Base-by-base conservation (phyloP, 2,797 vertebrate species). In the Danio jaintianensis region DNA sequence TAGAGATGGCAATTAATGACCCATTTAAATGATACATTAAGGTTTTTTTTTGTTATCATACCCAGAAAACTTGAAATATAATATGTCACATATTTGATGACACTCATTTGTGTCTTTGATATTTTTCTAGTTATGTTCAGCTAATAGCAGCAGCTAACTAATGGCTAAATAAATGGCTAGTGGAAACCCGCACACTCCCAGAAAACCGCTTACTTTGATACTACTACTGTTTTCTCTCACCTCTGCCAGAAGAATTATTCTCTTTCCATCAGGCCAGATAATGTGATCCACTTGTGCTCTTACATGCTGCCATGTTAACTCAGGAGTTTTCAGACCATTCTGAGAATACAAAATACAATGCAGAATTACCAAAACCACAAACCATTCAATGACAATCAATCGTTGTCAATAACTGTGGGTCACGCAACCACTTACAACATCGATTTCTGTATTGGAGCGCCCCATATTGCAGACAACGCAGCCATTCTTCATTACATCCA, bases 401-500 rank as follows among this genome's bases (percentile, higher is more conserved):
- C 3, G 7, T 40, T 15, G 4, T 43, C 10, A 7, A 7, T 42
- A 29, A 43, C 43, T 0, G 10, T 50, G 5, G 0, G 3, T 45
- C 12, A 50, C 29, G 4, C 6, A 10, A 13, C 12, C n/a, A 70
- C 85, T 80, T 84, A 94, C 92, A 89, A 93, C 75, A 2, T 98
- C 96, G 45, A 98, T 98, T 90, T 98, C 97, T 0, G 95, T 97
- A 90, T 95, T 97, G 87, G 96, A 98, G 91, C 98, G 96, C 0
- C 97, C 97, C 97, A 99, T 98, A 92, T 98, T 98, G 89, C 97
- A 98, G 53, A 98, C 93, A 0, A 98, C 96, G 84, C 96, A 98
- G 82, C 96, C 95, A 50, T 94, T 97, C 92, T 97, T 98, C 96
- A 98, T 96, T n/a, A 90, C 88, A 70, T 99, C 96, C 89, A 99